These are phyloP conservation scores for Axea sp. DNA, from an alignment of 2,888 invertebrate species.

Conservation along the genomic window DNA sequence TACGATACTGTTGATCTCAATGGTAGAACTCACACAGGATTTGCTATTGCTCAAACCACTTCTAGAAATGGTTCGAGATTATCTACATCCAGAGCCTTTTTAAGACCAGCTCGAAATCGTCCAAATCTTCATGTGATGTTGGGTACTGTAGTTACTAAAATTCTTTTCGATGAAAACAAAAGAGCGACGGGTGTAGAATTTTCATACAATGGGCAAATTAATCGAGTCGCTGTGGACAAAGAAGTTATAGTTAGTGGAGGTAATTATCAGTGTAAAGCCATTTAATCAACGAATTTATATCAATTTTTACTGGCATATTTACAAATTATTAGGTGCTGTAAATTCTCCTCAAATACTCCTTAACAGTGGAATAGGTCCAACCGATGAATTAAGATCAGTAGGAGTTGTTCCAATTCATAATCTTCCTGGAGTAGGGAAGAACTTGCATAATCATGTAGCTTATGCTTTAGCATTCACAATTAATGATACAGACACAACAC, in stretches of 20 bases:
- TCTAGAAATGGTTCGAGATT: slow-evolving; percentile 91
- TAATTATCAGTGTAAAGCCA: slow-evolving; percentile 39
- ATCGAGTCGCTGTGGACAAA: slow-evolving; percentile 84
- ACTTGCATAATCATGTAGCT: slow-evolving; percentile 92
- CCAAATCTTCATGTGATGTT: slow-evolving; percentile 91
- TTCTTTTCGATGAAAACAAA: slow-evolving; percentile 86
- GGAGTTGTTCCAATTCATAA: slow-evolving; percentile 85
- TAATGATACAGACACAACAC: slow-evolving; percentile 90
- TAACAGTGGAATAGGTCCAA: slow-evolving; percentile 93
- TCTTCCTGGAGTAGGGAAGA: slow-evolving; percentile 90
- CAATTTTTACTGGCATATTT: background rate
- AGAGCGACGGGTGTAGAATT: slow-evolving; percentile 89
- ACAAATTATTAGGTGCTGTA: slow-evolving; percentile 86
- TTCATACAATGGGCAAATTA: slow-evolving; percentile 80
- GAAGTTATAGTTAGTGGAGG: slow-evolving; percentile 84
- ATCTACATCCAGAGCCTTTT: slow-evolving; percentile 89
- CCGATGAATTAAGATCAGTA: slow-evolving; percentile 83
- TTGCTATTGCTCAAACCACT: slow-evolving; percentile 93
- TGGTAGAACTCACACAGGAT: slow-evolving; percentile 88
- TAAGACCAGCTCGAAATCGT: slow-evolving; percentile 88
- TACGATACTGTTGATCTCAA: slow-evolving; percentile 89
- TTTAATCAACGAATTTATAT: background rate
- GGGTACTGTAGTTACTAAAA: slow-evolving; percentile 88
- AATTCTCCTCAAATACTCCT: slow-evolving; percentile 96
- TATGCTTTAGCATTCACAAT: slow-evolving; percentile 89